These are phyloP conservation scores for Sebastes melanostomus DNA, from an alignment of 2,797 vertebrate species.

Conservation along the genomic window DNA sequence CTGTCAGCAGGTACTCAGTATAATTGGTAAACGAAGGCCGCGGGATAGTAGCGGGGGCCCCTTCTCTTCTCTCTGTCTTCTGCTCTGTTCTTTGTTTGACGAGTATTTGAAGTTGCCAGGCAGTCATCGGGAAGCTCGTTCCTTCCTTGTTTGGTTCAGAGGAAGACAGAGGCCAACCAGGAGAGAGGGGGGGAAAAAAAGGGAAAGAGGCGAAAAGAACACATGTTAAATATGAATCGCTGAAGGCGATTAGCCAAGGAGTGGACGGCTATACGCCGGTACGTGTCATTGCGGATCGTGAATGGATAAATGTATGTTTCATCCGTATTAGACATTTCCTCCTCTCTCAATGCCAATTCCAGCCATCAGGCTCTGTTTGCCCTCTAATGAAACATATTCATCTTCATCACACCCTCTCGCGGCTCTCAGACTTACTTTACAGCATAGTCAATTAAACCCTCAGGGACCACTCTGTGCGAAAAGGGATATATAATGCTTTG, in stretches of 20 bases:
- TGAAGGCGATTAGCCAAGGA: constrained; percentile 56
- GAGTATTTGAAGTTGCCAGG: constrained; percentile 81
- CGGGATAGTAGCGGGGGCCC: constrained; percentile 72
- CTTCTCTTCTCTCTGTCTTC: constrained; percentile 61
- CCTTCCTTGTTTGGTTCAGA: constrained; percentile 49
- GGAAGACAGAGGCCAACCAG: constrained; percentile 29
- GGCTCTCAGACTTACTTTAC: constrained; percentile 84
- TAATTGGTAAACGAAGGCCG: constrained; percentile 87
- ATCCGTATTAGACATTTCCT: constrained; percentile 65
- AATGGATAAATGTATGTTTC: constrained; percentile 73
- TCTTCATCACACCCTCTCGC: constrained; percentile 83
- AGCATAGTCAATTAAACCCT: constrained; percentile 85
- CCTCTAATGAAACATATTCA: constrained; percentile 85
- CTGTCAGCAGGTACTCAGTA: constrained; percentile 88
- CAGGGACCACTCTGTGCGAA: constrained; percentile 79
- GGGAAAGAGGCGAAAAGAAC: background rate
- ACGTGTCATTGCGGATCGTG: constrained; percentile 21
- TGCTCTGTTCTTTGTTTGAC: constrained; percentile 72
- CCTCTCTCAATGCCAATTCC: constrained; percentile 74
- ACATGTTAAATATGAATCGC: constrained; percentile 54
- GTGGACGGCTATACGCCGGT: constrained; percentile 24
- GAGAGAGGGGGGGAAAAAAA: background rate
- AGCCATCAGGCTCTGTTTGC: constrained; percentile 83
- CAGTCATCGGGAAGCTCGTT: constrained; percentile 57
- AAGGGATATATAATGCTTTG: constrained; percentile 86